Base-by-base conservation (phyloP, 2,888 invertebrate species). In the Scrobipalpa atriplicella region DNA sequence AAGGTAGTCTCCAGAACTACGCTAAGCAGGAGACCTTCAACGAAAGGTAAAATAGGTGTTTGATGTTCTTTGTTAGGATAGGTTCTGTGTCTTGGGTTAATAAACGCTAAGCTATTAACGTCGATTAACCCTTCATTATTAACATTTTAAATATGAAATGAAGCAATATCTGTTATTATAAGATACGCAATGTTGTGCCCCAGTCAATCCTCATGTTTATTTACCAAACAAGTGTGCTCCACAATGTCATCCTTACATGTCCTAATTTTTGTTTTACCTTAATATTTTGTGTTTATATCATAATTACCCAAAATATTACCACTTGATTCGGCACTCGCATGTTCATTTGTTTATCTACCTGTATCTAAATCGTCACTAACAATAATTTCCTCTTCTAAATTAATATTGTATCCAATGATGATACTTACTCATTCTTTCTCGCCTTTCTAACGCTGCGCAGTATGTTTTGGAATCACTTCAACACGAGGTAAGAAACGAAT, bases 391-490 rank as follows among this genome's bases (percentile, higher is more conserved):
- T 75, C 82, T 85, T 86, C 84, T 85, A 84, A 85, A 84, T 83
- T 89, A 85, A 82, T 80, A 75, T 76, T 81, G 78, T 80, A 80
- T 82, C 83, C 80, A 83, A 87, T 83, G 80, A 81, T 84, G 72
- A 80, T 81, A 89, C 84, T 88, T 82, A 90, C 84, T 89, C 78
- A 89, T 89, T 87, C 81, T 89, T 90, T 94, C 90, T 94, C 94
- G 95, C 94, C 95, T 94, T 93, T 93, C 94, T 94, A 94, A 94
- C 95, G 96, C 96, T 96, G 96, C 96, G 94, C 97, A 98, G 98
- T 97, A 96, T 98, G 95, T 98, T 98, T 96, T 98, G 98, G 98
- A 98, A 97, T 95, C 97, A 98, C 97, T 98, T 98, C 97, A 98
- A 98, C 93, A 96, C 97, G 95, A 98, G 98, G 98, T 98, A 98